Percentiles rank a stretch among this genome's conserved stretches.
Evolutionary conservation across 2,888 invertebrate genomes (phyloP).

Genomic region (Machimus atricapillus): DNA sequence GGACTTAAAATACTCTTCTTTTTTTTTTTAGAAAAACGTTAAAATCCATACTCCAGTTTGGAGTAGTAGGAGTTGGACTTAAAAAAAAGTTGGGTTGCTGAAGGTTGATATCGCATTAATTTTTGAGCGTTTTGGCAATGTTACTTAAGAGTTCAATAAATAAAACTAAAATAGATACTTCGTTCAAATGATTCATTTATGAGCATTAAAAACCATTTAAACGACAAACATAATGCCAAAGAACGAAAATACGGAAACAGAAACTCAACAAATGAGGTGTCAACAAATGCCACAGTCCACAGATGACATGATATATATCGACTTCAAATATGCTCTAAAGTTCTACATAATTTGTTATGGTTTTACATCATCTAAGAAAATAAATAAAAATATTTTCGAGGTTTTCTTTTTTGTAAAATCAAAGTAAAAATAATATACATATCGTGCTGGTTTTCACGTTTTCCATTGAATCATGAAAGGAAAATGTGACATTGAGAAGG

Average conservation of each 20-base stretch:
- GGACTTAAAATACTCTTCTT: no score
- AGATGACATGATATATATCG: neutral
- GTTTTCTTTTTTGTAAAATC: neutral
- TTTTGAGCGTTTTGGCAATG: neutral
- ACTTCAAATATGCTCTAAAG: neutral
- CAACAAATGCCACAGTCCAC: neutral
- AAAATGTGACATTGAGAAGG: neutral
- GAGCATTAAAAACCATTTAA: neutral
- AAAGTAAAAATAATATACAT: neutral
- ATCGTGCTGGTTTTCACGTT: neutral
- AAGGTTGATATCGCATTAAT: neutral
- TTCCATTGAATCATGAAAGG: neutral
- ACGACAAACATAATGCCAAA: neutral
- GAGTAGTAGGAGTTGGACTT: no score
- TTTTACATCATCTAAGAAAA: neutral
- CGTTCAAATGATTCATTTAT: neutral
- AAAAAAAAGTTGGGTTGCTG: no score
- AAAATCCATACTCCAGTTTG: no score
- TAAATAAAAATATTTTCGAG: neutral
- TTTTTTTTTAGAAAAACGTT: no score
- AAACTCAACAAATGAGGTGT: neutral
- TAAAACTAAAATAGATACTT: neutral
- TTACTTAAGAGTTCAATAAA: neutral
- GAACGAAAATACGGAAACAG: neutral
- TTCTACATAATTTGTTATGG: neutral